Evolutionary conservation across 2,113 vertebrate genomes (phyloP).

Genomic region (Myotis lucifugus): DNA sequence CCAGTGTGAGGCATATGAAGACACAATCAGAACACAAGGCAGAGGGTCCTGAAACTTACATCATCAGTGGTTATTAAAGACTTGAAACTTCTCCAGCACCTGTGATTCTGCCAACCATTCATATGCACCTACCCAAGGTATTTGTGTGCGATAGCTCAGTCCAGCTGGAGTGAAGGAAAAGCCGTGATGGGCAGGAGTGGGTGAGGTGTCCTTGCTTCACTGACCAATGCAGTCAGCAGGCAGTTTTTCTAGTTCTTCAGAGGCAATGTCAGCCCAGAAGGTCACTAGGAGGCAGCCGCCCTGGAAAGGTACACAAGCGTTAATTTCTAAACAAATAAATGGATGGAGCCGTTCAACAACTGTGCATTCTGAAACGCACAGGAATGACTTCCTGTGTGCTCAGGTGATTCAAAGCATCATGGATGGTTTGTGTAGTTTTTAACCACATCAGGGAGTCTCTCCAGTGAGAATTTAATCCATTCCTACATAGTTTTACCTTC

Average conservation of each 20-base stretch:
- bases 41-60: background rate
- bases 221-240: background rate
- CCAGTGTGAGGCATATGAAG: background rate
- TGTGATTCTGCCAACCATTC: background rate
- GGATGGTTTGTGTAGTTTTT: background rate
- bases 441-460: background rate
- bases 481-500: background rate
- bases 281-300: background rate
- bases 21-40: background rate
- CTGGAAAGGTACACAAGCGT: background rate
- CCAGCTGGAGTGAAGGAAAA: background rate
- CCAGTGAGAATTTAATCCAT: background rate
- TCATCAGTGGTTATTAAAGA: background rate
- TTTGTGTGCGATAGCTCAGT: background rate
- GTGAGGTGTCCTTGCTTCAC: background rate
- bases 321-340: constrained; percentile 45
- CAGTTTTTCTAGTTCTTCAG: constrained; percentile 14
- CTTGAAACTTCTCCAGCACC: background rate
- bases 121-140: background rate
- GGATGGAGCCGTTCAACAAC: background rate
- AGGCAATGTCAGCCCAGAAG: background rate
- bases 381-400: background rate
- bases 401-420: background rate
- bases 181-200: background rate
- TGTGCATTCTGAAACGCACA: background rate